A percentile compares a stretch with the other conserved stretches of the same genome.
Evolutionary conservation across 2,888 invertebrate species (phyloP).

Genomic region (Andrena haemorrhoa): DNA sequence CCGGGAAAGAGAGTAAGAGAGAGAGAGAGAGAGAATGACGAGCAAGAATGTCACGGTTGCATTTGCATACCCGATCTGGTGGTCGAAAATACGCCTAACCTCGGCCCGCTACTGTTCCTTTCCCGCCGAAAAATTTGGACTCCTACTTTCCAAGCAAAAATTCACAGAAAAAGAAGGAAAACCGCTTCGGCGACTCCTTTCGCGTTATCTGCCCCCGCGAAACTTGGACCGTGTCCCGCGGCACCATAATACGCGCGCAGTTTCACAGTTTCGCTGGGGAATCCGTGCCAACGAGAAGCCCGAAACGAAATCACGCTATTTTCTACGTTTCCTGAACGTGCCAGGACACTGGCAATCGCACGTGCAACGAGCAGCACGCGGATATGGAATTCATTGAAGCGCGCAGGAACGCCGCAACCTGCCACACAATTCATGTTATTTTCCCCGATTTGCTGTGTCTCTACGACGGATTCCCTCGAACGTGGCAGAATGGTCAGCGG

Average conservation of each 20-base stretch:
- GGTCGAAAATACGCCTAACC: slow-evolving; percentile 47
- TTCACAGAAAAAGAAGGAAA: not conserved
- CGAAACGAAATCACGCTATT: slow-evolving; percentile 27
- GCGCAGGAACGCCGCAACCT: not conserved
- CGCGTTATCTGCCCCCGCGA: not conserved
- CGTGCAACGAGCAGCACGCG: slow-evolving; percentile 26
- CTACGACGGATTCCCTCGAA: not conserved
- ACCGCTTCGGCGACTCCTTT: too few relatives aligned
- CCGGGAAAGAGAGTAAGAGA: too few relatives aligned
- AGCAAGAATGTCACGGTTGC: slow-evolving; percentile 18
- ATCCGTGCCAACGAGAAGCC: slow-evolving; percentile 18
- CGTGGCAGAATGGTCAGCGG: not conserved
- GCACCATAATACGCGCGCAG: not conserved
- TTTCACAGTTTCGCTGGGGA: slow-evolving; percentile 6
- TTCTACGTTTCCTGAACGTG: slow-evolving; percentile 15
- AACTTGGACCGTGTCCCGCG: slow-evolving; percentile 23
- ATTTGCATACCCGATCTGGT: slow-evolving; percentile 55
- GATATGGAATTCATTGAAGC: slow-evolving; percentile 23
- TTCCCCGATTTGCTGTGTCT: not conserved
- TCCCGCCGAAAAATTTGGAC: not conserved
- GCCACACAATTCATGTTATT: not conserved
- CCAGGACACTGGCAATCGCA: slow-evolving; percentile 2
- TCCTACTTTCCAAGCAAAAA: too few relatives aligned
- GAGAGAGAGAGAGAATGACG: not conserved
- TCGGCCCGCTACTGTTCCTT: slow-evolving; percentile 20